Conservation (phyloP, 1,140 invertebrate species). For the Glossosoma conforme region DNA sequence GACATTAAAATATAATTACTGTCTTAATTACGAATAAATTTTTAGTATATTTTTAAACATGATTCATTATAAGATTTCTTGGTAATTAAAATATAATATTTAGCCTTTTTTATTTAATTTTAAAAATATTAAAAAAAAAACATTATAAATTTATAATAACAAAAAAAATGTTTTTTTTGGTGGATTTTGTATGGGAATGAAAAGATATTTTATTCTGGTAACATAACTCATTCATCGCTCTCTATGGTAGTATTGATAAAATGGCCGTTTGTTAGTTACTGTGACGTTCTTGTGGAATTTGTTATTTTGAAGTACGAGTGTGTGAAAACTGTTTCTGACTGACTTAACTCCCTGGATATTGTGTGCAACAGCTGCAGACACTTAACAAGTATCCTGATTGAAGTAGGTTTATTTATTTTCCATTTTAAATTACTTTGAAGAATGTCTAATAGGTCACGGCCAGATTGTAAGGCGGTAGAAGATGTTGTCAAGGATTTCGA, state of each 20-base stretch:
- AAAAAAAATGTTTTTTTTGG: neutral
- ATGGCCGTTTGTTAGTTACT: conserved; percentile 16
- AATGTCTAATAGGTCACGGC: conserved; percentile 16
- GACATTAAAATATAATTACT: no score
- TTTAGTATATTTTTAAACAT: no score
- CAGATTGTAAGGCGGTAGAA: conserved; percentile 14
- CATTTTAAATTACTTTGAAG: conserved; percentile 2
- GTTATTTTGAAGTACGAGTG: conserved; percentile 20
- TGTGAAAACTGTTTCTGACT: conserved; percentile 9
- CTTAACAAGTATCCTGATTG: neutral
- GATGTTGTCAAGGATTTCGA: conserved; percentile 10
- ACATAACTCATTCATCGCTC: no score
- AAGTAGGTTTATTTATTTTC: conserved; percentile 3
- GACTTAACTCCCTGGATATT: conserved; percentile 4
- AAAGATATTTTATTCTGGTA: neutral
- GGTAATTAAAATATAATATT: no score
- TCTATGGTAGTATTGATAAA: conserved; percentile 9
- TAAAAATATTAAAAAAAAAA: no score
- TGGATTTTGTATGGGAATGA: neutral
- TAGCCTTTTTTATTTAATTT: neutral
- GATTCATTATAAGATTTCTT: no score
- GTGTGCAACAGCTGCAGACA: no score
- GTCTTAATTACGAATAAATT: no score
- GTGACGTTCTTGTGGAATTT: conserved; percentile 24
- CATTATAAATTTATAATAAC: neutral